Conservation (phyloP, 2,888 invertebrate genomes). For the Ophion slaviceki region DNA sequence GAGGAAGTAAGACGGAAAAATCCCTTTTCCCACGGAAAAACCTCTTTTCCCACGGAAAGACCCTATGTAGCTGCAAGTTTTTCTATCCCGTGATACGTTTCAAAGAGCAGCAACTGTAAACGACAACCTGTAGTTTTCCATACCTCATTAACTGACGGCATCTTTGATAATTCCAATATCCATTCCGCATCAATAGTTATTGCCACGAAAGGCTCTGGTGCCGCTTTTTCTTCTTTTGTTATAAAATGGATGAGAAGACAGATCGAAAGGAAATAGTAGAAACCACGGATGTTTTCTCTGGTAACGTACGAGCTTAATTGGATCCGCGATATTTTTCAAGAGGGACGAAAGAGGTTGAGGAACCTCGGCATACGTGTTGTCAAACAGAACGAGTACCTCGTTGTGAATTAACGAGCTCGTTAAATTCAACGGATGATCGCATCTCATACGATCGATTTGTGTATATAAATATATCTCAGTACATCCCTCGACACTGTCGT, state of each 20-base stretch:
- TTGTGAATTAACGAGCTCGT: slow-evolving; percentile 64
- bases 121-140: no score
- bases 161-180: not conserved
- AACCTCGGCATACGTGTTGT: slow-evolving; percentile 1
- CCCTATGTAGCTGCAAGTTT: not conserved
- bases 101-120: no score
- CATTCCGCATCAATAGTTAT: not conserved
- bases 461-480: not conserved
- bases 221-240: not conserved
- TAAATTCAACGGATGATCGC: slow-evolving; percentile 51
- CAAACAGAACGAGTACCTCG: slow-evolving; percentile 21
- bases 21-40: not conserved
- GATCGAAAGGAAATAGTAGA: not conserved
- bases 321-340: slow-evolving; percentile 45
- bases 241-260: slow-evolving; percentile 1
- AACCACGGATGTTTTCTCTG: not conserved
- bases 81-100: not conserved
- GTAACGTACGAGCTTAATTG: slow-evolving; percentile 55
- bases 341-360: slow-evolving; percentile 34
- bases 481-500: not conserved
- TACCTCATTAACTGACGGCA: no score
- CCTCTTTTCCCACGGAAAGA: not conserved
- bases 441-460: slow-evolving; percentile 26
- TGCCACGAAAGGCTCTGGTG: not conserved
- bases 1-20: not conserved